phyloP scores from a whole-genome alignment of 2,113 vertebrate species.

The Shinisaurus crocodilurus region DNA sequence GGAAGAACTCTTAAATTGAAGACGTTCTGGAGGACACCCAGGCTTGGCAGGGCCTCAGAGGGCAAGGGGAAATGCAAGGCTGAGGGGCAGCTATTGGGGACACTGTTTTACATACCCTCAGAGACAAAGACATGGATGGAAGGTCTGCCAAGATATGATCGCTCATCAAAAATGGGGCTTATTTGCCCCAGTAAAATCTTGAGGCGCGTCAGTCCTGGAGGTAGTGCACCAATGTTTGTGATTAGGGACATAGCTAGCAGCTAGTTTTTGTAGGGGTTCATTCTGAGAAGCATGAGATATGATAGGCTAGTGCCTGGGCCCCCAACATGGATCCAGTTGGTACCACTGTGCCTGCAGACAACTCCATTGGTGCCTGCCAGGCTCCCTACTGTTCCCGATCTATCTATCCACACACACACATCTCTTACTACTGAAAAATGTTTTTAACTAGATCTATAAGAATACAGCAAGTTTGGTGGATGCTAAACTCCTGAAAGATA shows the following conservation, averaged over 20 bases:
- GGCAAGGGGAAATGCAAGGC: neutral
- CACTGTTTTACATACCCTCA: neutral
- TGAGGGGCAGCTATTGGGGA: neutral
- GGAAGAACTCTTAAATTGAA: neutral
- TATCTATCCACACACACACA: too few species aligned
- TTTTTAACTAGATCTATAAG: too few species aligned
- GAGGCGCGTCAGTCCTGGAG: neutral
- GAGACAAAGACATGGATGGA: neutral
- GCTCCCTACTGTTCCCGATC: too few species aligned
- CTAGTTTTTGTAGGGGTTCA: neutral
- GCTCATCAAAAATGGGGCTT: neutral
- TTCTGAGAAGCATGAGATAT: neutral
- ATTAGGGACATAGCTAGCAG: neutral
- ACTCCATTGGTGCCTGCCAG: too few species aligned
- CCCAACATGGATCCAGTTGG: too few species aligned
- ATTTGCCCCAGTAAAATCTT: neutral
- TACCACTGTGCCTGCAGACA: too few species aligned
- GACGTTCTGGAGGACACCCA: too few species aligned
- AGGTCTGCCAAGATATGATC: neutral
- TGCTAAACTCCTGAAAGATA: too few species aligned
- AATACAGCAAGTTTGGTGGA: too few species aligned
- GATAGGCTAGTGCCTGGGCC: neutral
- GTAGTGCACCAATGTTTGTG: neutral
- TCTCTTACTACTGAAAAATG: too few species aligned
- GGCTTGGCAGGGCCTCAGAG: neutral